phyloP scores from a whole-genome alignment of 2,797 vertebrate species.

The Chrosomus eos region DNA sequence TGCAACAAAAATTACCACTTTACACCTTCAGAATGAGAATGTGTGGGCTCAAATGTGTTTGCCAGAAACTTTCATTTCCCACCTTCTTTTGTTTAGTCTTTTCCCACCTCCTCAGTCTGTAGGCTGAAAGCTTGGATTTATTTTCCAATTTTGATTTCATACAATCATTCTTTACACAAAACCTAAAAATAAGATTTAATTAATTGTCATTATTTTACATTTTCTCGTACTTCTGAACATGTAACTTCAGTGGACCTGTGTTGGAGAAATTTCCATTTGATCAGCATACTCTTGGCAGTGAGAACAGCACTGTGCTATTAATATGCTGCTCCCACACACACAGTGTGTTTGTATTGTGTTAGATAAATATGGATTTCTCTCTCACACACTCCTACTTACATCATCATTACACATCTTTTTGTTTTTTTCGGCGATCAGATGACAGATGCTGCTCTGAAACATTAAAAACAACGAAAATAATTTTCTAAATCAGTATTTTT shows the following conservation, averaged over 20 bases:
- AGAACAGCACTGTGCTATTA: not conserved
- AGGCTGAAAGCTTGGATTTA: constrained; percentile 1
- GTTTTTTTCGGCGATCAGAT: not conserved
- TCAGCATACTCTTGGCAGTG: not conserved
- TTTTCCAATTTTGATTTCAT: not conserved
- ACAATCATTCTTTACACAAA: not conserved
- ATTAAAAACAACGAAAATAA: not conserved
- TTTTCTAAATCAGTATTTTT: not conserved
- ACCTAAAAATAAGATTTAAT: not conserved
- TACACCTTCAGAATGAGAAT: constrained; percentile 11
- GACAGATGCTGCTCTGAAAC: not conserved
- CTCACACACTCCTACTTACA: constrained; percentile 44
- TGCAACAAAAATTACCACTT: constrained; percentile 28
- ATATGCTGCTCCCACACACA: constrained; percentile 19
- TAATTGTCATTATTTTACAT: constrained; percentile 3
- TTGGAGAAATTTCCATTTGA: not conserved
- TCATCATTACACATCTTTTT: constrained; percentile 5
- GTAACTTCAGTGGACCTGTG: not conserved
- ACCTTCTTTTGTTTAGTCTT: constrained; percentile 18
- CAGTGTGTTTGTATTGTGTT: constrained; percentile 37
- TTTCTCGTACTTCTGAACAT: not conserved
- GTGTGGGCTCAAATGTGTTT: constrained; percentile 34
- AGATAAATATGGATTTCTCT: constrained; percentile 47
- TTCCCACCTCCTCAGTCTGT: constrained; percentile 18
- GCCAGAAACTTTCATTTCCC: constrained; percentile 25